Percentiles rank a stretch among this genome's conserved stretches.
phyloP scores from a whole-genome alignment of 2,888 invertebrate species.

The Neria commutata region DNA sequence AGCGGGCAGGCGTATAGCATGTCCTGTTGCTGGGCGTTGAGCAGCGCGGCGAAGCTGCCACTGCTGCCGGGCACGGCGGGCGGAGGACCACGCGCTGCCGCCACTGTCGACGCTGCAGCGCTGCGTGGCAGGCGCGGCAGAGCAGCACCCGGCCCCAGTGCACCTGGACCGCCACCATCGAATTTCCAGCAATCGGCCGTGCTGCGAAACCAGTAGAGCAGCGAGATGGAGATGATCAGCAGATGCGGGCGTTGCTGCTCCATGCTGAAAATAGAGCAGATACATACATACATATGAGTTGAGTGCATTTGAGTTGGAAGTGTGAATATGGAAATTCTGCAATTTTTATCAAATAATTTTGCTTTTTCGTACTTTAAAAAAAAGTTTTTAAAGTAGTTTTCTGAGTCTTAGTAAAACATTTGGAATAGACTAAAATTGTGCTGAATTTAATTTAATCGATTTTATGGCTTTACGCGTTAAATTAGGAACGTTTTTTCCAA shows the following conservation, averaged over 20 bases:
- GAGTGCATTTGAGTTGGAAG: too few relatives aligned
- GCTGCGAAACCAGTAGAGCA: conserved; percentile 55
- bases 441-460: too few relatives aligned
- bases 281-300: too few relatives aligned
- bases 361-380: too few relatives aligned
- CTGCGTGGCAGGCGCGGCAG: conserved; percentile 35
- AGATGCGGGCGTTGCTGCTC: conserved; percentile 50
- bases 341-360: too few relatives aligned
- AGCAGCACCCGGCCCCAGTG: conserved; percentile 26
- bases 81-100: conserved; percentile 35
- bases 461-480: too few relatives aligned
- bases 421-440: too few relatives aligned
- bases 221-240: conserved; percentile 58
- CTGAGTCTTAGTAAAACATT: too few relatives aligned
- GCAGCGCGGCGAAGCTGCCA: conserved; percentile 49
- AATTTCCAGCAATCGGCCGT: conserved; percentile 61
- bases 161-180: conserved; percentile 53
- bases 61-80: conserved; percentile 26
- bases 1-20: conserved; percentile 60
- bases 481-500: too few relatives aligned
- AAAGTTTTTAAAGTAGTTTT: too few relatives aligned
- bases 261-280: conserved; percentile 39
- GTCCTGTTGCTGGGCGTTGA: conserved; percentile 60
- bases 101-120: conserved; percentile 34
- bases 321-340: too few relatives aligned